These are phyloP conservation scores for Blennius ocellaris DNA, from an alignment of 2,113 vertebrate species.

Conservation along the genomic window DNA sequence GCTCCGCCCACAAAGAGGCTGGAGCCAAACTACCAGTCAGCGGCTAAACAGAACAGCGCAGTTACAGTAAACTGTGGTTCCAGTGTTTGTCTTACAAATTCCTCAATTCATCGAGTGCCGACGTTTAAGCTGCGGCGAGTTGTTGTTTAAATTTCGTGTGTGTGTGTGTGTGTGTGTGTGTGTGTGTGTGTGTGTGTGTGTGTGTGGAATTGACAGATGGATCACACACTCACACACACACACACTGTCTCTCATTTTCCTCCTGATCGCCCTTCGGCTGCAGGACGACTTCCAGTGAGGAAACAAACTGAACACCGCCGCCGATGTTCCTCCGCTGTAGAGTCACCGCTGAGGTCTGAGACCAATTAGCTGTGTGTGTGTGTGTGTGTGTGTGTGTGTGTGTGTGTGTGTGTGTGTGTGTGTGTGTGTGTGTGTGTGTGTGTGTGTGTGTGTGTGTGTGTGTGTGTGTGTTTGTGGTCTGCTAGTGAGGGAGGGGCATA, in stretches of 20 bases:
- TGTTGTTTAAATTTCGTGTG: no score
- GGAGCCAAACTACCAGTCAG: conserved; percentile 24
- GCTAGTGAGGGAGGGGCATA: neutral
- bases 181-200: no score
- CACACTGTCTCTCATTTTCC: neutral
- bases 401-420: conserved; percentile 9
- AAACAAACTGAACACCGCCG: neutral
- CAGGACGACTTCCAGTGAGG: no score
- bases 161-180: no score
- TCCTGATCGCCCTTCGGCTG: neutral
- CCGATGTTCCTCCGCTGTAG: conserved; percentile 18
- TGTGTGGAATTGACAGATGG: neutral
- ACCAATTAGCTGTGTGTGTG: conserved; percentile 48
- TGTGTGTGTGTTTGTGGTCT: conserved; percentile 5
- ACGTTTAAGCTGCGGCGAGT: neutral
- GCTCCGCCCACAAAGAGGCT: neutral
- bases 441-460: conserved; percentile 5
- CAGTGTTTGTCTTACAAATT: conserved; percentile 18
- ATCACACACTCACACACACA: no score
- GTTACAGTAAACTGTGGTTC: conserved; percentile 36
- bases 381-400: neutral
- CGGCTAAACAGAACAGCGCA: conserved; percentile 9
- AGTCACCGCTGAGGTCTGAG: conserved; percentile 28
- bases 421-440: neutral
- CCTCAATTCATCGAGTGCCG: neutral